These are phyloP conservation scores for Aricia artaxerxes DNA, from an alignment of 2,888 invertebrate genomes.

Conservation along the genomic window DNA sequence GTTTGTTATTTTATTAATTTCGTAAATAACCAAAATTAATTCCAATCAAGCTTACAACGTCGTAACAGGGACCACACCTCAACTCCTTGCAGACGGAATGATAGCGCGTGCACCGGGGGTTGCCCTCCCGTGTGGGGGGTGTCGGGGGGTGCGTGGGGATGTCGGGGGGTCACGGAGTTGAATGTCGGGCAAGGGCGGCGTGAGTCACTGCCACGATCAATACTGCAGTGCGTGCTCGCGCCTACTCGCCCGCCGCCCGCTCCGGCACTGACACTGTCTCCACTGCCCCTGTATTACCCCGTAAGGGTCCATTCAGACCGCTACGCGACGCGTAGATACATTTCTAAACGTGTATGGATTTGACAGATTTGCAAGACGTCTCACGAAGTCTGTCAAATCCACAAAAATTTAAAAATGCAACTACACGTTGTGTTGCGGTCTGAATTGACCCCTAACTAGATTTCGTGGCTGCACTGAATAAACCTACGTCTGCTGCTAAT, in stretches of 20 bases:
- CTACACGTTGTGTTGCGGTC: no score
- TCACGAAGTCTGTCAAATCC: no score
- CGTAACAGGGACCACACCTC: conserved; percentile 34
- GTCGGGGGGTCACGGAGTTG: conserved; percentile 58
- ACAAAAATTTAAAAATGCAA: no score
- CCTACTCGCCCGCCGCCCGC: conserved; percentile 41
- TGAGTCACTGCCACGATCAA: conserved; percentile 78
- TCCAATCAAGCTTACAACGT: conserved; percentile 31
- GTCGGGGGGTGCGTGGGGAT: conserved; percentile 17
- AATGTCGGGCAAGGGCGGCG: conserved; percentile 80
- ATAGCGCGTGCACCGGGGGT: conserved; percentile 51
- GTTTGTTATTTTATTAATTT: background rate
- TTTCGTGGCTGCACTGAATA: conserved; percentile 35
- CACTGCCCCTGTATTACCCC: conserved; percentile 40
- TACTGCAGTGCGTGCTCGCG: conserved; percentile 70
- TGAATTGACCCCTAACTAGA: conserved; percentile 29
- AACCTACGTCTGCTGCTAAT: background rate
- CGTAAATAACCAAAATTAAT: background rate
- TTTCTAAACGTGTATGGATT: no score
- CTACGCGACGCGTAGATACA: no score
- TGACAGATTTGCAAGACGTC: no score
- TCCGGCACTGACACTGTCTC: conserved; percentile 43
- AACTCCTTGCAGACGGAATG: conserved; percentile 49
- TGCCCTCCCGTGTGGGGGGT: background rate
- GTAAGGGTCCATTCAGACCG: background rate